phyloP scores from a whole-genome alignment of 2,113 vertebrate genomes.

The Myrmecobius fasciatus region DNA sequence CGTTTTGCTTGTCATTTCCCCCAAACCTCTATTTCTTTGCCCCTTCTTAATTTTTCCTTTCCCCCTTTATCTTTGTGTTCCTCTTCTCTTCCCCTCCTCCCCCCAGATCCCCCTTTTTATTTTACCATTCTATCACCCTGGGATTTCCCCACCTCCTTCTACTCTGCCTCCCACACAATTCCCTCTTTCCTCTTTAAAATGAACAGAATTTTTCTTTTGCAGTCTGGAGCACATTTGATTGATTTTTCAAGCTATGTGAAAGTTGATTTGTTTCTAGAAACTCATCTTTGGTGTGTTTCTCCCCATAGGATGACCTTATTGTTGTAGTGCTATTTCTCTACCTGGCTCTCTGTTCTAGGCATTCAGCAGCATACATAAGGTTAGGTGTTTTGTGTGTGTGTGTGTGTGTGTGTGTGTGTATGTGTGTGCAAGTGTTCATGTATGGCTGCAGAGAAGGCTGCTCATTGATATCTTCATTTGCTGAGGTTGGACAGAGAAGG shows the following conservation, averaged over 20 bases:
- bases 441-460: background rate
- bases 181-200: constrained; percentile 31
- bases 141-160: background rate
- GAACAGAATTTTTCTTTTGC: constrained; percentile 16
- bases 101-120: background rate
- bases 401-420: background rate
- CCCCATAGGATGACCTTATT: background rate
- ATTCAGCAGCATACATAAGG: background rate
- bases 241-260: constrained; percentile 35
- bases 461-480: background rate
- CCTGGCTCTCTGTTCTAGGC: background rate
- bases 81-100: background rate
- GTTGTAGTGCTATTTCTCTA: background rate
- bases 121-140: constrained; percentile 26
- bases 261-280: background rate
- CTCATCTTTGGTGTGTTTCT: background rate
- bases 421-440: background rate
- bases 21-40: fast-evolving
- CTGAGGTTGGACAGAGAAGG: background rate
- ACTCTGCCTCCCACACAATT: background rate
- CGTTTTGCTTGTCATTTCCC: background rate
- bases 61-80: background rate
- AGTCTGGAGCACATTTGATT: background rate
- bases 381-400: background rate
- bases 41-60: constrained; percentile 22